Base-by-base conservation (phyloP, 2,113 vertebrate species). In the Axis porcinus region DNA sequence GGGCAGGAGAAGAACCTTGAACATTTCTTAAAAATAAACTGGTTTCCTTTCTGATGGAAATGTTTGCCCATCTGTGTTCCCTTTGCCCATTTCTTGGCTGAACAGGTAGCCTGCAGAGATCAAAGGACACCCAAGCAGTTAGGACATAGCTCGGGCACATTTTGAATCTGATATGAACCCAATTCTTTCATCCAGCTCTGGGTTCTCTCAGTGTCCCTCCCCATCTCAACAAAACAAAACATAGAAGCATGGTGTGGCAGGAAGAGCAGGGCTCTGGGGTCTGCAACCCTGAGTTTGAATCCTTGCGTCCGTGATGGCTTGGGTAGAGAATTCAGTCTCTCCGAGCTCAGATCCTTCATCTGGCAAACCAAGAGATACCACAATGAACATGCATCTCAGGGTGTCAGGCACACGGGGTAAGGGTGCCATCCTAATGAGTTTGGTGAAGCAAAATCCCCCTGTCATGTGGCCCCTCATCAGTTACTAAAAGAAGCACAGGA, bases 161-260 rank as follows among this genome's bases (percentile, higher is more conserved):
- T 40, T 47, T 2, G 0, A 23, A 64, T n/a, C 6, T 11, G 54
- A 54, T 3, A 36, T 3, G 6, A 2, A 5, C 12, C 19, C 1
- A 17, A 27, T 33, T 45, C 70, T 50, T 43, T 16, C 45, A 57
- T 1, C n/a, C 50, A 43, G 55, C 43, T n/a, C 45, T 8, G 7
- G 60, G 78, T 3, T 6, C 23, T 64, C 82, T 30, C 8, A 4
- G 2, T 33, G 21, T 6, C 76, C 45, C n/a, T 40, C 81, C 5
- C 55, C 27, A 12, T 27, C 25, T 67, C 74, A 74, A n/a, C 16
- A 70, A 91, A 47, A 74, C 10, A 70, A 28, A 91, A 57, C 14
- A 50, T 0, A 28, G 70, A 7, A 54, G 50, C 14, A 57, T 0
- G 36, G 1, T 16, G 11, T 9, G 50, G 7, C 33, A 14, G 43